Percentiles rank a stretch among this genome's conserved stretches.
Conservation (phyloP, 2,797 vertebrate species). For the Nyctalus aviator region DNA sequence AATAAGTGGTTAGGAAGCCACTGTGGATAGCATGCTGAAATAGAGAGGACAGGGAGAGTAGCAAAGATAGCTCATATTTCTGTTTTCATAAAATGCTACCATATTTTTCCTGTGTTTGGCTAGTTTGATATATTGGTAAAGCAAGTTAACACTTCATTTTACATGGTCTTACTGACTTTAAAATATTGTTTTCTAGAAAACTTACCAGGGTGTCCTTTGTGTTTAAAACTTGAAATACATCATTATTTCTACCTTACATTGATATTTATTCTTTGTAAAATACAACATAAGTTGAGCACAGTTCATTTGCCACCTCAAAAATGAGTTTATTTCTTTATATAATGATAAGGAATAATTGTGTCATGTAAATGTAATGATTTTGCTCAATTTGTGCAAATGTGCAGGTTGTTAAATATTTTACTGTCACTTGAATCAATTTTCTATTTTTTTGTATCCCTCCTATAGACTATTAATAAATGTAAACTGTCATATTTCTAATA, state of each 20-base stretch:
- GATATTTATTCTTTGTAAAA: conserved; percentile 32
- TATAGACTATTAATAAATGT: background rate
- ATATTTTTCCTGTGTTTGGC: background rate
- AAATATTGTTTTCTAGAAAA: background rate
- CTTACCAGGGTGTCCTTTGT: conserved; percentile 18
- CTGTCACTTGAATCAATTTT: background rate
- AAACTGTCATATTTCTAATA: background rate
- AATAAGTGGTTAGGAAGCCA: conserved; percentile 74
- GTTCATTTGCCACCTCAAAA: conserved; percentile 29
- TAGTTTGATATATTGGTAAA: conserved; percentile 29
- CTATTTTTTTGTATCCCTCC: background rate
- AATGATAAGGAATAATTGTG: background rate
- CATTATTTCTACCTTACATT: conserved; percentile 19
- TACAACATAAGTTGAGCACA: background rate
- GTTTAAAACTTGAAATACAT: background rate
- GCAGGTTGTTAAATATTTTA: background rate
- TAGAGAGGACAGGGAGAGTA: background rate
- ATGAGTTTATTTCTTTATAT: background rate
- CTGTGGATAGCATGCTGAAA: conserved; percentile 51
- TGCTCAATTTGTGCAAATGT: background rate
- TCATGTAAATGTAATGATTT: conserved; percentile 24
- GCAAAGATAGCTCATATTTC: conserved; percentile 15
- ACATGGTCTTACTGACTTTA: conserved; percentile 36
- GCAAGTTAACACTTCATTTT: conserved; percentile 4
- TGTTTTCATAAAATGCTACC: conserved; percentile 34